Base-by-base conservation (phyloP, 1,140 invertebrate genomes). In the Orchestia grillus region DNA sequence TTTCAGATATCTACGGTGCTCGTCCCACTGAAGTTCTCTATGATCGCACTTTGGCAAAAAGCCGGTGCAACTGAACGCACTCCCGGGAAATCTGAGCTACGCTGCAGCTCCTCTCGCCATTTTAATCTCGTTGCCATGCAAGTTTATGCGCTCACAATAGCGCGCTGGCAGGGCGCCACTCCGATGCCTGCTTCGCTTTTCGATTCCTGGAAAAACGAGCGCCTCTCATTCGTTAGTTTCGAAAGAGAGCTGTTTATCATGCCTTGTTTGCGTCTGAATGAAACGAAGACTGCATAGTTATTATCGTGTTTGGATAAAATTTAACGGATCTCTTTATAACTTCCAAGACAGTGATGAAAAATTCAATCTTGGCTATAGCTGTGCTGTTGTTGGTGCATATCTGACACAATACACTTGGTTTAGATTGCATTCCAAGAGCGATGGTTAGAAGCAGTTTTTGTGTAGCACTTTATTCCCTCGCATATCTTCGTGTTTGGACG, bases 51-150 rank as follows among this genome's bases (percentile, higher is more conserved):
- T 45, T 8, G 92, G 44, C 92, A 94, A 94, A 94, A 47, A 6
- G 92, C 43, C 44, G 43, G 92, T 94, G 92, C 43, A 40, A 94
- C 92, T 94, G 92, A 94, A 94, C 92, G 92, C 92, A 94, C 92
- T 94, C 92, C 92, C 92, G 92, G 92, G 92, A 94, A 94, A 94
- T 94, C 92, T 94, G 92, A 45, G 92, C 92, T 94, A 94, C 92
- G 44, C 47, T 47, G 88, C 92, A 94, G 92, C 44, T 94, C 92
- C 92, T 94, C 44, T 94, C 43, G 44, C 36, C 92, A 94, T 94
- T 94, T 94, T 94, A 94, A 94, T 45, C 43, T 94, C 92, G 92
- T 94, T 94, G 88, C 88, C 88, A 91, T 91, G 44, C 41, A 91
- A 91, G 88, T 91, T 91, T 91, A 91, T 91, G 88, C 44, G 88